Evolutionary conservation across 2,797 vertebrate genomes (phyloP), one percentile per base, ranked within the genome.

Genomic region (Epinephelus awoara): DNA sequence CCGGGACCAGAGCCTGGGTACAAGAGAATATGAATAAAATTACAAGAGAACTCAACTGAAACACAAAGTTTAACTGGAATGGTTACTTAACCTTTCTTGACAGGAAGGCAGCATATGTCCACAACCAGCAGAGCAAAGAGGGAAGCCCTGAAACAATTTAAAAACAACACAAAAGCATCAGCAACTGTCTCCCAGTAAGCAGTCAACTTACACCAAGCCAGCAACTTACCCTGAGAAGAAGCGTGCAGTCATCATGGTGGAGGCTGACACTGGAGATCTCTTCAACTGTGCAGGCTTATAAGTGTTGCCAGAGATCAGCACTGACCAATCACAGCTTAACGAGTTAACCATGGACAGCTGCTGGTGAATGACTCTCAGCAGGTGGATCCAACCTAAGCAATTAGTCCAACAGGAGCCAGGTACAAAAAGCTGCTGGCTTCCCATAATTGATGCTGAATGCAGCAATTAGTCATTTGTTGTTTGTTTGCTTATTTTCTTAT

Each of bases 41-140:
- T 4, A 57, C 12, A 55, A 42, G 5, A 12, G 0, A 54, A 40
- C 0, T 27, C 3, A 69, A 44, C 3, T 44, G 11, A 64, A n/a
- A 19, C 0, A 14, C 0, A 38, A 1, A 0, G 4, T 40, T 40
- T 23, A 1, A 19, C 4, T 3, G 0, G 0, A 14, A 2, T 1
- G 1, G 1, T 1, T 19, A 1, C 12, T 3, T 57, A 42, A 85
- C 85, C 85, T 47, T 51, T 38, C 2, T 67, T 29, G 4, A 75
- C 1, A 55, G 81, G 76, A 1, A 42, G 0, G 8, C 79, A 79
- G 38, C 44, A 65, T 11, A 54, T n/a, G 4, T 75, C 27, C 66
- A 67, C 64, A 64, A 55, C 27, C 59, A 88, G 71, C 75, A 82
- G 3, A 47, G 51, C 67, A 58, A 78, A 56, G 19, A 87, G 29